Evolutionary conservation across 1,140 invertebrate genomes (phyloP), one percentile per base, ranked within the genome.

Genomic region (Luehdorfia chinensis): DNA sequence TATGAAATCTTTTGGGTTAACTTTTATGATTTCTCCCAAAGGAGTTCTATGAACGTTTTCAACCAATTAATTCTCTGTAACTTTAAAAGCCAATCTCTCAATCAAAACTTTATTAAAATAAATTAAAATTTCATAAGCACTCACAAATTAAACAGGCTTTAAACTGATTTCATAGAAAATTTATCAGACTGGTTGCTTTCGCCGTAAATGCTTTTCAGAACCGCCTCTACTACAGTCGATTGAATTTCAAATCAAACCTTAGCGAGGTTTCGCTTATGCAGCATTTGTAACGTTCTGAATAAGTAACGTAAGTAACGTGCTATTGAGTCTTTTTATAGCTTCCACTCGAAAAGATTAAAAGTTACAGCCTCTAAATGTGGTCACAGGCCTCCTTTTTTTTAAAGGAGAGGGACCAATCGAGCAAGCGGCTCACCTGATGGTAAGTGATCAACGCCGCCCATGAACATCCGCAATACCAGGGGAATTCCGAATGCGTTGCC

Each of bases 201-300:
- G 19, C 12, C 21, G 19, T 21, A 39, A 14, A 39, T 18, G 36
- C 36, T 23, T 25, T 39, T 39, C 1, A 39, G 23, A 25, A 12
- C 21, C 5, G 7, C 11, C 19, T 14, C 21, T 11, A 19, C 18
- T 23, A 11, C 7, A 23, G 19, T 25, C 36, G 19, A 14, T 39
- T 39, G 36, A 39, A 39, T 39, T 39, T 39, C 36, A 39, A 39
- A 39, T 21, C 13, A 37, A 39, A 39, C 36, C 9, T 39, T 39
- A 12, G n/a, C 12, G 36, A 25, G 21, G 12, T 39, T 34, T 34
- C 32, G 8, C 21, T 39, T 27, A 39, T 12, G 21, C 21, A 25
- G 27, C 12, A 14, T 25, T 39, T n/a, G 19, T 39, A 25, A 39
- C 13, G 12, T 37, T 23, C 19, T 27, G 36, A 27, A 39, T 39